Evolutionary conservation across 2,888 invertebrate genomes (phyloP).

Genomic region (Euphydryas editha): DNA sequence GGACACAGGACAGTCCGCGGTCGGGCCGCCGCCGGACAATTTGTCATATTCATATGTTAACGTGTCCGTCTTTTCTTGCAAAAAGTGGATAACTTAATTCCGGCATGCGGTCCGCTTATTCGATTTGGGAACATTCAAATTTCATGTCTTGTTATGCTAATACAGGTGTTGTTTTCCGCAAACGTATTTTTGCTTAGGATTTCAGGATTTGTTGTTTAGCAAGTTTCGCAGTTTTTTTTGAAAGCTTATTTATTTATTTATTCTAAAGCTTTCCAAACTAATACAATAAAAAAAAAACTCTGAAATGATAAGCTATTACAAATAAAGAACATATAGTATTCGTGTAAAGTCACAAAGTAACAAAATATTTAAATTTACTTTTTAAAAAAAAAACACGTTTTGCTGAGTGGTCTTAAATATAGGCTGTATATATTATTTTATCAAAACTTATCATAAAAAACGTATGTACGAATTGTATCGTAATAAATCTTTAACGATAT

Average conservation of each 20-base stretch:
- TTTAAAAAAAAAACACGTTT: neutral
- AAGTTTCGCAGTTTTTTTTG: neutral
- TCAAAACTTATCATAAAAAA: no score
- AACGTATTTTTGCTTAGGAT: constrained; percentile 51
- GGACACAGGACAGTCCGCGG: constrained; percentile 67
- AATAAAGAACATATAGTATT: no score
- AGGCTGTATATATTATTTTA: neutral
- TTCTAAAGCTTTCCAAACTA: no score
- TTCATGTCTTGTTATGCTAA: constrained; percentile 82
- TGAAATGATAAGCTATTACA: no score
- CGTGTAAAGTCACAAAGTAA: no score
- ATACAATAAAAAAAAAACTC: neutral
- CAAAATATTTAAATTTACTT: no score
- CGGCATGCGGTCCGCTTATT: constrained; percentile 69
- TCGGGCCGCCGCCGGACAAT: constrained; percentile 78
- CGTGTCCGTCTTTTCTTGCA: constrained; percentile 82
- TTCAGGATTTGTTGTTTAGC: neutral
- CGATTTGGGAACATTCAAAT: constrained; percentile 82
- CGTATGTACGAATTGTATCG: no score
- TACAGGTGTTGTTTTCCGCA: constrained; percentile 76
- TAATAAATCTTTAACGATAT: constrained; percentile 18
- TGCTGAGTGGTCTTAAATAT: neutral
- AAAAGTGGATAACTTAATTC: constrained; percentile 83
- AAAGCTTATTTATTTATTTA: neutral
- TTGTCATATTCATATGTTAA: constrained; percentile 85